phyloP scores from a whole-genome alignment of 2,888 invertebrate species.

The Argynnis bischoffii region DNA sequence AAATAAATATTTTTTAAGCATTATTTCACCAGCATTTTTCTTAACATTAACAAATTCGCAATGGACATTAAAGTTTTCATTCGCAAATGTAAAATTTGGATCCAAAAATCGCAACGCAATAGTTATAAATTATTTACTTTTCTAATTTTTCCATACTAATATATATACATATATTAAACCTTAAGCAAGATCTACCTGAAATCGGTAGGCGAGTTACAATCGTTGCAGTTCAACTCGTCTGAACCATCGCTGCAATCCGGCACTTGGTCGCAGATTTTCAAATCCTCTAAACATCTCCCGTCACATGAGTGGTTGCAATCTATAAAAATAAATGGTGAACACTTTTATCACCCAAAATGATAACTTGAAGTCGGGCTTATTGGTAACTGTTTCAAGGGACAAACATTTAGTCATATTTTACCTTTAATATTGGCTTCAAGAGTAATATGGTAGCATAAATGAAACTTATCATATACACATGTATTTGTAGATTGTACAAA shows the following conservation, averaged over 20 bases:
- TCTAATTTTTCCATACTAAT: not conserved
- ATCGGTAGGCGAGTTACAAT: constrained; percentile 61
- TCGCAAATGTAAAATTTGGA: not conserved
- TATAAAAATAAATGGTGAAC: constrained; percentile 34
- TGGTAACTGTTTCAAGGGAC: too few relatives aligned
- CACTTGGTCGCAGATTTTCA: constrained; percentile 81
- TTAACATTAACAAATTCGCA: not conserved
- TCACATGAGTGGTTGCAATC: constrained; percentile 70
- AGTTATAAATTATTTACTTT: not conserved
- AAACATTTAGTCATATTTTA: too few relatives aligned
- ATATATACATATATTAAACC: not conserved
- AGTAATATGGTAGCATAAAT: too few relatives aligned
- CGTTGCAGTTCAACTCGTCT: constrained; percentile 75
- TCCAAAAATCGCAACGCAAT: constrained; percentile 7
- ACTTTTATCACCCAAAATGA: too few relatives aligned
- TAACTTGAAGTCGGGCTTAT: too few relatives aligned
- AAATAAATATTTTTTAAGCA: not conserved
- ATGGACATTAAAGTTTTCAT: not conserved
- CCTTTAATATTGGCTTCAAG: too few relatives aligned
- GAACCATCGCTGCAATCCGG: constrained; percentile 83
- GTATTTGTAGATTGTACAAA: too few relatives aligned
- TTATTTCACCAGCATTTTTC: not conserved
- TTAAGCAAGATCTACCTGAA: constrained; percentile 62
- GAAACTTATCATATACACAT: too few relatives aligned
- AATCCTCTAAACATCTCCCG: constrained; percentile 83